Percentiles rank a stretch among this genome's conserved stretches.
Evolutionary conservation across 2,797 vertebrate genomes (phyloP).

Genomic region (Crossoptilon crossoptilon): DNA sequence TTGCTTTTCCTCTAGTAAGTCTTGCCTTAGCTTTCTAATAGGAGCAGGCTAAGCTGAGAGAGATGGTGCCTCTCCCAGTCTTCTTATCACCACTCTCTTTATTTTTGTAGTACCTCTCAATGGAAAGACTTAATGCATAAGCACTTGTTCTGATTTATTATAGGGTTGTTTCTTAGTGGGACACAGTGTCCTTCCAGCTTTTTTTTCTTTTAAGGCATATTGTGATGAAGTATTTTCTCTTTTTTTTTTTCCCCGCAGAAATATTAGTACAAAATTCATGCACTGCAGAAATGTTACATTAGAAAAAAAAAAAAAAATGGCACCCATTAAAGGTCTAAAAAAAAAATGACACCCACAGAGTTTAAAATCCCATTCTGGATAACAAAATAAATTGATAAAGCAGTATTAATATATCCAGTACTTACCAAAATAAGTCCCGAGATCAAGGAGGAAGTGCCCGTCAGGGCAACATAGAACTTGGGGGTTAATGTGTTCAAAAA

Average conservation of each 20-base stretch:
- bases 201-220: neutral
- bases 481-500: conserved; percentile 99
- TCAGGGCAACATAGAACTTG: conserved; percentile 98
- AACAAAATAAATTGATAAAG: neutral
- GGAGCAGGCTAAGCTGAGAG: neutral
- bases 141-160: neutral
- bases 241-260: neutral
- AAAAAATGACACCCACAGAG: neutral
- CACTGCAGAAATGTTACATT: neutral
- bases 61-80: neutral
- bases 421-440: conserved; percentile 99
- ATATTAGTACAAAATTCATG: neutral
- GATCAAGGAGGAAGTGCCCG: conserved; percentile 97
- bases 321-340: neutral
- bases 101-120: neutral
- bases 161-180: neutral
- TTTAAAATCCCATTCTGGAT: neutral
- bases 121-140: neutral
- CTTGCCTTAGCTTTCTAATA: neutral
- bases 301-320: neutral
- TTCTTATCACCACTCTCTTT: neutral
- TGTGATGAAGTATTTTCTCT: neutral
- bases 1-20: neutral
- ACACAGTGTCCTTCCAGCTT: neutral
- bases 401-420: conserved; percentile 57